phyloP scores from a whole-genome alignment of 2,797 vertebrate species.

The Spondyliosoma cantharus region DNA sequence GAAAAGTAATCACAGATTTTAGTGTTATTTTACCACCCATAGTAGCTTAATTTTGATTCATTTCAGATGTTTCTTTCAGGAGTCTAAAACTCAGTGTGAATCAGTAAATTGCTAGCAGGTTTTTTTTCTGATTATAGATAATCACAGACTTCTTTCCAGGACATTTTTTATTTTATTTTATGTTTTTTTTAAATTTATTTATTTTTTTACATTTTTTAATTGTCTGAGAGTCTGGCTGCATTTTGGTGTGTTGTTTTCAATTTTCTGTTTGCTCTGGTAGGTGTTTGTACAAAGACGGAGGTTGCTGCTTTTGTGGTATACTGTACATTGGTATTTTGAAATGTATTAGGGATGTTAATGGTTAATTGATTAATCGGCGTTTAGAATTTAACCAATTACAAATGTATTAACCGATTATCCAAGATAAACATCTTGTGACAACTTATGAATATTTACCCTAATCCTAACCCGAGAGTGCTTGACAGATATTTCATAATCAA shows the following conservation, averaged over 20 bases:
- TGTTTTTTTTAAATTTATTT: background rate
- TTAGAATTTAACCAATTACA: no score
- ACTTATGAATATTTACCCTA: no score
- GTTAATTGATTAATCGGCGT: no score
- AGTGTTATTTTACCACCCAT: background rate
- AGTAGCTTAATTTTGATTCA: background rate
- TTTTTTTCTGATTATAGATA: background rate
- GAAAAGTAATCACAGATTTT: slow-evolving; percentile 6
- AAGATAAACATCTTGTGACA: no score
- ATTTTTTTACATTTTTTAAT: background rate
- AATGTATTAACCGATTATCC: no score
- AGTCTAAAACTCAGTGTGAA: background rate
- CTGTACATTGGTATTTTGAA: background rate
- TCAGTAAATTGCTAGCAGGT: background rate
- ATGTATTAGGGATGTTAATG: background rate
- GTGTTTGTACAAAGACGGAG: background rate
- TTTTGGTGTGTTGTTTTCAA: background rate
- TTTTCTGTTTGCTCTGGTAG: background rate
- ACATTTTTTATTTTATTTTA: no score
- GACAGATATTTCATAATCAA: no score
- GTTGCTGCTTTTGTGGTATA: background rate
- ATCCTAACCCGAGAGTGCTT: no score
- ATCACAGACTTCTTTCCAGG: background rate
- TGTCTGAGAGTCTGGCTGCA: no score
- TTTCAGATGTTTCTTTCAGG: background rate